These are phyloP conservation scores for Aphaenogaster floridana DNA, from an alignment of 1,140 invertebrate species.

Conservation along the genomic window DNA sequence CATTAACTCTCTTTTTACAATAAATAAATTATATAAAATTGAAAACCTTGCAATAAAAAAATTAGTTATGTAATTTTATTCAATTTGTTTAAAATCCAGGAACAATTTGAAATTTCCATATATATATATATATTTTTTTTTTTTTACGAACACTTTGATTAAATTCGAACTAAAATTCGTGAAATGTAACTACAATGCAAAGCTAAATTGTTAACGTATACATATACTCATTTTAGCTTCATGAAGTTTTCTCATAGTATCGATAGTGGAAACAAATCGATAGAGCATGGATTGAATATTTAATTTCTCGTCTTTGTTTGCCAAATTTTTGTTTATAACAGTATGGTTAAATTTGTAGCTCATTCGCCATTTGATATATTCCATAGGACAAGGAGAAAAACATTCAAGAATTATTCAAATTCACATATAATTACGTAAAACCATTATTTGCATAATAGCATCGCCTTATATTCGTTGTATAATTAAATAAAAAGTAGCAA, in stretches of 20 bases:
- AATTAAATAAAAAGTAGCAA: background rate
- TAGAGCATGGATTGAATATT: background rate
- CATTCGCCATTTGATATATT: conserved; percentile 25
- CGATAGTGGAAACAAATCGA: conserved; percentile 31
- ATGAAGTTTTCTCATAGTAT: conserved; percentile 19
- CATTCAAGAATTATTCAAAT: conserved; percentile 11
- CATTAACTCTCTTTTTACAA: background rate
- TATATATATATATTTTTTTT: background rate
- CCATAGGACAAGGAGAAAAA: background rate
- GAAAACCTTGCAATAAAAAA: background rate
- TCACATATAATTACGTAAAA: conserved; percentile 33
- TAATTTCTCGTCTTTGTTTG: background rate
- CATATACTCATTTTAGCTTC: background rate
- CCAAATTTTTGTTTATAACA: conserved; percentile 31
- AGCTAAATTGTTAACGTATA: conserved; percentile 1
- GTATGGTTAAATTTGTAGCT: conserved; percentile 44
- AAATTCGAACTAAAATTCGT: background rate
- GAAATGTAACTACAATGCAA: background rate
- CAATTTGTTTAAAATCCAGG: background rate
- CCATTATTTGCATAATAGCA: background rate
- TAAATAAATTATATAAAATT: background rate
- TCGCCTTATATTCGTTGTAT: background rate
- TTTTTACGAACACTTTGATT: background rate
- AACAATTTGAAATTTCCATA: background rate
- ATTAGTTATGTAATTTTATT: background rate